Evolutionary conservation across 2,797 vertebrate genomes (phyloP), one percentile per base, ranked within the genome.

Genomic region (Podargus strigoides): DNA sequence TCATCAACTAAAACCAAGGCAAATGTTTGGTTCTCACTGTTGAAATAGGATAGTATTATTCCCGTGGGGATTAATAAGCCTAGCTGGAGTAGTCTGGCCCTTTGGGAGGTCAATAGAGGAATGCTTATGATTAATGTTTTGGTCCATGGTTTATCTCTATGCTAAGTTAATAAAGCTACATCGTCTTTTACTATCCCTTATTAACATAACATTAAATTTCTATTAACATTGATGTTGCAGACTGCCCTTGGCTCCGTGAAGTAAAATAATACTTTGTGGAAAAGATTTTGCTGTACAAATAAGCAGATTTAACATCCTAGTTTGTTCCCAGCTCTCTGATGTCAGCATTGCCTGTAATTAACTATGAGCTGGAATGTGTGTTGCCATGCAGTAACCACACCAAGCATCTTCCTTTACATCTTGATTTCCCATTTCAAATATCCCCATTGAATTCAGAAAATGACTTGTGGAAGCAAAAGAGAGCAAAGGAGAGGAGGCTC

Each of bases 1-100:
- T 84, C 6, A 14, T 96, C 92, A 96, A 28, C 58, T 88, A 80
- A 90, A 89, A 46, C 73, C 66, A 87, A 89, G 94, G 91, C 85
- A 90, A 92, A 60, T 69, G 27, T 84, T 95, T 93, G 50, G 82
- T 95, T 96, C 92, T 94, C 84, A 91, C 78, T 92, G 86, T 86
- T 96, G 96, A 96, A 93, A 95, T 72, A 74, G 88, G 86, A 76
- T 95, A 93, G 94, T 95, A 91, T 89, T 90, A 82, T 90, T 93
- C 95, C 74, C 49, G 9, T 70, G 70, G 56, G 93, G 66, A 86
- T 92, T 95, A 94, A 90, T 95, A 95, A 93, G 63, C 47, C 67
- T 85, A 76, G 59, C 74, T 93, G 94, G 88, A 94, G 94, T 69
- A 94, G 78, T 75, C 88, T 92, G 88, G 80, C 83, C 76, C 84